A percentile compares a stretch with the other conserved stretches of the same genome.
phyloP scores from a whole-genome alignment of 1,140 invertebrate species.

The Cecropterus lyciades region DNA sequence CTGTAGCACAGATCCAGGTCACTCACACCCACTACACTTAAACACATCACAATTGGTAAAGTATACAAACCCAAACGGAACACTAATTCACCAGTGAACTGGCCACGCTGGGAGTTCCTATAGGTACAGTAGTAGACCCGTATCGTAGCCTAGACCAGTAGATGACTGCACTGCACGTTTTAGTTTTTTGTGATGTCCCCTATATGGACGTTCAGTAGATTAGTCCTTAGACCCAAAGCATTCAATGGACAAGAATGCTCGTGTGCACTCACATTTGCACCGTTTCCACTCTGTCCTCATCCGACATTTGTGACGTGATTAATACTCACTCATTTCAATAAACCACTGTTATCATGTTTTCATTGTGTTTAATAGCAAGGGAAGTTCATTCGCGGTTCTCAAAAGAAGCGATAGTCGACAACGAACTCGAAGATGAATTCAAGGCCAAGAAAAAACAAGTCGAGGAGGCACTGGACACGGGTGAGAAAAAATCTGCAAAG shows the following conservation, averaged over 20 bases:
- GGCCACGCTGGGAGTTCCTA: constrained; percentile 42
- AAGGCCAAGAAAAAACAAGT: constrained; percentile 50
- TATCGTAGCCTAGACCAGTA: constrained; percentile 57
- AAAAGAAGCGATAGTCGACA: constrained; percentile 70
- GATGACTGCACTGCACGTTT: constrained; percentile 68
- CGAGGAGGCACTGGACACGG: constrained; percentile 48
- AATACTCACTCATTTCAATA: constrained; percentile 55
- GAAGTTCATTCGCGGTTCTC: constrained; percentile 80
- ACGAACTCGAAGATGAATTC: constrained; percentile 61
- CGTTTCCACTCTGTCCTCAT: constrained; percentile 53
- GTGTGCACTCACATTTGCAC: constrained; percentile 58
- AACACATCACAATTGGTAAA: constrained; percentile 45
- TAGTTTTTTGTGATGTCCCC: constrained; percentile 63
- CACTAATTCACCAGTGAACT: constrained; percentile 50
- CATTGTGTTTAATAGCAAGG: constrained; percentile 79
- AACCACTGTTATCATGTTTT: constrained; percentile 64
- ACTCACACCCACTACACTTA: constrained; percentile 27
- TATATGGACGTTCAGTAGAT: constrained; percentile 41
- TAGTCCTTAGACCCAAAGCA: constrained; percentile 54
- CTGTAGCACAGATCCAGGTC: constrained; percentile 25
- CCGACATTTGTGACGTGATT: constrained; percentile 64
- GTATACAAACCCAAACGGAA: constrained; percentile 41
- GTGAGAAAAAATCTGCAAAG: constrained; percentile 51
- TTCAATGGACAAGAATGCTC: constrained; percentile 74
- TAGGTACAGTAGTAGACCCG: constrained; percentile 69